Conservation (phyloP, 2,113 vertebrate genomes). For the Daboia siamensis region DNA sequence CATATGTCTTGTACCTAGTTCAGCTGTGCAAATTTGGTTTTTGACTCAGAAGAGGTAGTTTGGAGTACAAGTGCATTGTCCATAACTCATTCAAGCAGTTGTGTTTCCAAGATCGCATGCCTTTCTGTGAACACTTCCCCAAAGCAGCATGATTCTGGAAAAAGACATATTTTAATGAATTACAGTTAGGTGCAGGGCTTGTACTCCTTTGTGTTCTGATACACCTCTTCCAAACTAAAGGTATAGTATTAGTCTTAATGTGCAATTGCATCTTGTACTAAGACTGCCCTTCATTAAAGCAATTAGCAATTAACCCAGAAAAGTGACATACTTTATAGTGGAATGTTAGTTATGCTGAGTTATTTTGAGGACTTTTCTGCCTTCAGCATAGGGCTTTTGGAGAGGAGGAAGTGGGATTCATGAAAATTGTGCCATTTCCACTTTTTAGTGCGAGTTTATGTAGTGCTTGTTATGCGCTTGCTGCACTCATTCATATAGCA, state of each 20-base stretch:
- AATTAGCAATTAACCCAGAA: constrained; percentile 16
- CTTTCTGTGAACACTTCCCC: not conserved
- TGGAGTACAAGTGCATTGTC: not conserved
- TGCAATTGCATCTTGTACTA: not conserved
- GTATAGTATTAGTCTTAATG: not conserved
- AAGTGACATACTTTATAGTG: not conserved
- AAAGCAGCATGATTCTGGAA: not conserved
- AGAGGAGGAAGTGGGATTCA: no score
- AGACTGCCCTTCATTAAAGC: not conserved
- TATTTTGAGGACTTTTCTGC: fast-evolving
- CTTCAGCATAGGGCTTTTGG: not conserved
- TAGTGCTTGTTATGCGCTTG: not conserved
- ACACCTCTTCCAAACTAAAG: not conserved
- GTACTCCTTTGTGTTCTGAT: not conserved
- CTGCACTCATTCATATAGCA: not conserved
- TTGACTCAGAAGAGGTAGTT: not conserved
- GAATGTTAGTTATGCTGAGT: not conserved
- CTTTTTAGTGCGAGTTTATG: not conserved
- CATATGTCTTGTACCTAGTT: not conserved
- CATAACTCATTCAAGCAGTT: not conserved
- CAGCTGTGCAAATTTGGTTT: not conserved
- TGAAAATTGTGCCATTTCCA: no score
- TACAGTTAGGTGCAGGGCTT: not conserved
- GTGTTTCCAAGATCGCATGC: not conserved
- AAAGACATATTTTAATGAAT: not conserved